Conservation (phyloP, 1,140 invertebrate genomes). For the Leptoteleia sp. region DNA sequence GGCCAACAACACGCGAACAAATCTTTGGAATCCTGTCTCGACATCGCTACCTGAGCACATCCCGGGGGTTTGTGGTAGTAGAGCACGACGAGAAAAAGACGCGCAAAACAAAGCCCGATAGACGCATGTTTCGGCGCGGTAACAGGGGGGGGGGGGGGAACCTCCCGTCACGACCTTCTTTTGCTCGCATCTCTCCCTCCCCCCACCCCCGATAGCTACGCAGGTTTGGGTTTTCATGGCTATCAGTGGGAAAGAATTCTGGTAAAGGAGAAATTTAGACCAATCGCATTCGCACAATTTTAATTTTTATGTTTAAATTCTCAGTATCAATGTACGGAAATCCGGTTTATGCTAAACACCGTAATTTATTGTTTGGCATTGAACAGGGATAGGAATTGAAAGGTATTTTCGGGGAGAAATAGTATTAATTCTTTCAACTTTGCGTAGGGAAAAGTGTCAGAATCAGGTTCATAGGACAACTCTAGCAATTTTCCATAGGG, state of each 20-base stretch:
- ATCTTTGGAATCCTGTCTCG: constrained; percentile 70
- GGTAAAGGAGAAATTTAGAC: no score
- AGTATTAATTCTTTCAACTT: no score
- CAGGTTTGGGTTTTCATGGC: constrained; percentile 4
- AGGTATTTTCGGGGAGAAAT: no score
- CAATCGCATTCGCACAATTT: not conserved
- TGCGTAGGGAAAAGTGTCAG: no score
- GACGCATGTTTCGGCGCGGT: constrained; percentile 50
- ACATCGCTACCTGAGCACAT: constrained; percentile 65
- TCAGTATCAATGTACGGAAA: no score
- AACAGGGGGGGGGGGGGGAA: no score
- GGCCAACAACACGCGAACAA: constrained; percentile 66
- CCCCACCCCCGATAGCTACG: constrained; percentile 28
- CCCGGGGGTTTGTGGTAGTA: constrained; percentile 12
- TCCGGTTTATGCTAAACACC: no score
- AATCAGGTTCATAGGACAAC: no score
- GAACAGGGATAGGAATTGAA: no score
- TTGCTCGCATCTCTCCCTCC: constrained; percentile 40
- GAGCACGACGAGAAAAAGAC: constrained; percentile 36
- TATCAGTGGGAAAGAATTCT: constrained; percentile 25
- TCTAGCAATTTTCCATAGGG: no score
- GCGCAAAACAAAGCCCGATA: constrained; percentile 48
- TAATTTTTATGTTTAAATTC: no score
- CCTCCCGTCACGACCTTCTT: constrained; percentile 37
- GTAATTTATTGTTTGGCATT: no score